These are phyloP conservation scores for Micropoecilia bifurca DNA, from an alignment of 2,797 vertebrate genomes.

Conservation along the genomic window DNA sequence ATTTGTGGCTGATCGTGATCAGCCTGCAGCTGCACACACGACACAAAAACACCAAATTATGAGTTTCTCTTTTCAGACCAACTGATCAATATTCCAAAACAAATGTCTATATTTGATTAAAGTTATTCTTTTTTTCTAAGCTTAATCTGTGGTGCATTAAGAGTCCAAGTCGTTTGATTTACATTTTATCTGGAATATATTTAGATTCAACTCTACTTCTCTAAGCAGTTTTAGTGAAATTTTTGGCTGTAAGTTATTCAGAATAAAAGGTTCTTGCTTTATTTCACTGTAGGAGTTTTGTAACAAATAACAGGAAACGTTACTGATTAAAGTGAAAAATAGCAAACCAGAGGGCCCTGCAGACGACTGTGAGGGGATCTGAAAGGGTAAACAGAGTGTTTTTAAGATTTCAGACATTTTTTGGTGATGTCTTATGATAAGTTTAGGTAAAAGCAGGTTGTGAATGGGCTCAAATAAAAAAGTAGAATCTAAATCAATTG, in stretches of 20 bases:
- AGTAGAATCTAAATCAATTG: neutral
- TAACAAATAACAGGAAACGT: neutral
- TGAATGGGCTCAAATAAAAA: neutral
- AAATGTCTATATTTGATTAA: neutral
- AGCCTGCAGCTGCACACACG: neutral
- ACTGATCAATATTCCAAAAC: neutral
- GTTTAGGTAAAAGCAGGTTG: neutral
- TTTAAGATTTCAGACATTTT: neutral
- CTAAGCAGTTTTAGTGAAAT: neutral
- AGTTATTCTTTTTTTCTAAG: neutral
- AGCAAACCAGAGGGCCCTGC: neutral
- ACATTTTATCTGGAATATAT: neutral
- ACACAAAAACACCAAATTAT: neutral
- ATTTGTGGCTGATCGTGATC: neutral
- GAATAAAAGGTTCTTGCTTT: neutral
- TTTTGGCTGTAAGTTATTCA: neutral
- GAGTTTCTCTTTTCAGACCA: neutral
- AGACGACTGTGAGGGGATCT: neutral
- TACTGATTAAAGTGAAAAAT: neutral
- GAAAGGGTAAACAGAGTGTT: neutral
- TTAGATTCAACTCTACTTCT: neutral
- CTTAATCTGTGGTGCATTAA: neutral
- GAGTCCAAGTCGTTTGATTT: neutral
- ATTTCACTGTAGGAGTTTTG: neutral
- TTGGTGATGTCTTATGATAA: neutral